phyloP scores from a whole-genome alignment of 92 coral and sea anemone species.

The Scolanthus callimorphus region DNA sequence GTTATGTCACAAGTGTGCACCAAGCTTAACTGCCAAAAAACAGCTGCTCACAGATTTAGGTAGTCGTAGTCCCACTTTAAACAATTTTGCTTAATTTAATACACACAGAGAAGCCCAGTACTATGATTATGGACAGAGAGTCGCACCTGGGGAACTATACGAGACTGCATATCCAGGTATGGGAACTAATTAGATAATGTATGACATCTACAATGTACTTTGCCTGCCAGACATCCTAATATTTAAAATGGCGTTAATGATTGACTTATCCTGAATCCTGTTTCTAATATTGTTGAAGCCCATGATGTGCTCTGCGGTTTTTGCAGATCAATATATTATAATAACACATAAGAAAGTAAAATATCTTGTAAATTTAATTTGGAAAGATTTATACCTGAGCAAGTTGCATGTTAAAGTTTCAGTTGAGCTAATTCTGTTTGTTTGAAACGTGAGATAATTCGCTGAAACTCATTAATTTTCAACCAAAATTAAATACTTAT shows the following conservation, averaged over 20 bases:
- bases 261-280: too few species aligned
- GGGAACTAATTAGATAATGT: background rate
- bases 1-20: too few species aligned
- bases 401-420: too few species aligned
- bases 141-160: slow-evolving; percentile 53
- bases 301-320: background rate
- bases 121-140: slow-evolving; percentile 76
- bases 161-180: slow-evolving; percentile 88
- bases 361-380: too few species aligned
- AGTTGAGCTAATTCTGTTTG: too few species aligned
- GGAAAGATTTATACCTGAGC: too few species aligned
- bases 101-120: slow-evolving; percentile 67
- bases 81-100: background rate
- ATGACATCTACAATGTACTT: too few species aligned
- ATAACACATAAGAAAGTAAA: background rate
- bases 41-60: background rate
- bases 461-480: too few species aligned
- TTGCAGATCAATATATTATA: background rate
- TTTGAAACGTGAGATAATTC: background rate
- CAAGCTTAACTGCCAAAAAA: too few species aligned
- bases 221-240: too few species aligned
- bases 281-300: background rate
- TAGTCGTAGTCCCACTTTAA: background rate
- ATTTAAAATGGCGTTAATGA: too few species aligned
- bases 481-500: too few species aligned